A percentile compares a stretch with the other conserved stretches of the same genome.
Evolutionary conservation across 2,888 invertebrate species (phyloP).

Genomic region (Metacarcinus magister): DNA sequence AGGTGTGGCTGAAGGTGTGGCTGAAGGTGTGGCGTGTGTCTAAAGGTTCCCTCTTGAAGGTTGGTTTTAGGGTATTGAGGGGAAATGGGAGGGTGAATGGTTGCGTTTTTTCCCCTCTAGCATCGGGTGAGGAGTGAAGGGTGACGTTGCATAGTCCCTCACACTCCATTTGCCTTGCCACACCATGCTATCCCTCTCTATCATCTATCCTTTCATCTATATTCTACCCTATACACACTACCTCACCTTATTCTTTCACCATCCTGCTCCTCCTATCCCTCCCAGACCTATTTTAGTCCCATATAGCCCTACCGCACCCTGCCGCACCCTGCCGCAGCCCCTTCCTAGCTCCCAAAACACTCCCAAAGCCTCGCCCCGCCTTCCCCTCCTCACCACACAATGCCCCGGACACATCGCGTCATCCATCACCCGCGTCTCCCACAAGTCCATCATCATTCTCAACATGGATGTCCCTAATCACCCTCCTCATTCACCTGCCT

Average conservation of each 20-base stretch:
- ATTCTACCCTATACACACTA: neutral
- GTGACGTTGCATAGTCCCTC: neutral
- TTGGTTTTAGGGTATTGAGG: neutral
- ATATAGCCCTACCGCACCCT: neutral
- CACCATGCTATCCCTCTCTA: neutral
- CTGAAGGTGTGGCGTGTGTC: too few relatives aligned
- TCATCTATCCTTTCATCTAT: neutral
- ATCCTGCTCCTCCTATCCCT: neutral
- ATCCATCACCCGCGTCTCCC: neutral
- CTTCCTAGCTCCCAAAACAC: neutral
- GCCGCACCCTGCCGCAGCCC: neutral
- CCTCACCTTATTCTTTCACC: neutral
- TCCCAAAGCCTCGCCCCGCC: neutral
- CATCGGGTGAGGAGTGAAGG: neutral
- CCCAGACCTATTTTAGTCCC: neutral
- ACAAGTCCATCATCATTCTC: slow-evolving; percentile 36
- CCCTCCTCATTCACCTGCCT: slow-evolving; percentile 19
- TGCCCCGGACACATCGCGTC: neutral
- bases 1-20: neutral
- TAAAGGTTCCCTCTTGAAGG: neutral
- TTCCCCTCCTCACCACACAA: neutral
- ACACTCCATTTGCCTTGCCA: neutral
- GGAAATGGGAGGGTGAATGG: neutral
- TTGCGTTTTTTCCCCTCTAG: neutral
- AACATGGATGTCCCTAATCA: neutral